Conservation (phyloP, 2,797 vertebrate species). For the Pteropus rufus region DNA sequence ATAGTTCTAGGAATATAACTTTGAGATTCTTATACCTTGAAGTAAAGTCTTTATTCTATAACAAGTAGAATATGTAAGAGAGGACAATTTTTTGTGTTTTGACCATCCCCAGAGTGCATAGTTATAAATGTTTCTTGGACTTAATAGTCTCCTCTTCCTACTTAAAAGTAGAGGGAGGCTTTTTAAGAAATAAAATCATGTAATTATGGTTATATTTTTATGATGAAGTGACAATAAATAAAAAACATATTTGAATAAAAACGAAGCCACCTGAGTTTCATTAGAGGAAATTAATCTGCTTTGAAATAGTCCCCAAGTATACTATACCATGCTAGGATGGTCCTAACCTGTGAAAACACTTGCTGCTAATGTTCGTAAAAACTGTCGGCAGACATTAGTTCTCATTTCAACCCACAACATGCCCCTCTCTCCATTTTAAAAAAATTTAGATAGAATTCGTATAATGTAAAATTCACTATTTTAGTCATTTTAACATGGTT, state of each 20-base stretch:
- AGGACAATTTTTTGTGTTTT: constrained; percentile 16
- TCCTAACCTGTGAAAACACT: neutral
- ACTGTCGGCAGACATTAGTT: neutral
- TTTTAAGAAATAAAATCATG: neutral
- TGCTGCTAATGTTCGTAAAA: neutral
- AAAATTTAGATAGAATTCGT: neutral
- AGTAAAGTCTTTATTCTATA: neutral
- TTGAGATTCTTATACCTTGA: neutral
- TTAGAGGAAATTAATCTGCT: constrained; percentile 9
- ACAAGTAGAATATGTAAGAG: neutral
- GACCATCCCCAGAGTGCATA: neutral
- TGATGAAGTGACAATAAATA: neutral
- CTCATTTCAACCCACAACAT: neutral
- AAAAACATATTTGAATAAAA: constrained; percentile 28
- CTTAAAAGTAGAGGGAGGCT: neutral
- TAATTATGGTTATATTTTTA: constrained; percentile 22
- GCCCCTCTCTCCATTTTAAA: neutral
- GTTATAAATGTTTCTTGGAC: neutral
- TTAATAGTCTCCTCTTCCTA: neutral
- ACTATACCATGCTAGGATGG: neutral
- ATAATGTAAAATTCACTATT: neutral
- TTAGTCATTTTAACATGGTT: neutral
- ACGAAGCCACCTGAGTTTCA: neutral
- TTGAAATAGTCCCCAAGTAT: neutral
- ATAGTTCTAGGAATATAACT: neutral